Conservation (phyloP, 2,888 invertebrate species). For the Sympetrum striolatum region DNA sequence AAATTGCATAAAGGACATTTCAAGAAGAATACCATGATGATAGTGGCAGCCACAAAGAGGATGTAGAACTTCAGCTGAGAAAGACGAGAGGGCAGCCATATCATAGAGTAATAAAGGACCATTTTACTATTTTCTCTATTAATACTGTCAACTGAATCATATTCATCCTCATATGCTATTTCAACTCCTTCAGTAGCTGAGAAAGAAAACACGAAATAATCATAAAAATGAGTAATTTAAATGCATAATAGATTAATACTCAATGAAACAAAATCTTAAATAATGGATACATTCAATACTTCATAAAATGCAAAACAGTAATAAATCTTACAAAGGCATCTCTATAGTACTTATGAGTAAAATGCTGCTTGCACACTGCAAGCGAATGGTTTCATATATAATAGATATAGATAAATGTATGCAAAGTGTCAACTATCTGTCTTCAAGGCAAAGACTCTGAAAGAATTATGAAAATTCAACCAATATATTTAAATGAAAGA, state of each 20-base stretch:
- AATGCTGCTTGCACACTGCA: no score
- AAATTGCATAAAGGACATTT: neutral
- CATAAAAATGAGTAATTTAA: slow-evolving; percentile 43
- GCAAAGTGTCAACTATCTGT: no score
- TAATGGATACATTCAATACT: neutral
- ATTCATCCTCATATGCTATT: slow-evolving; percentile 26
- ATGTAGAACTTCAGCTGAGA: slow-evolving; percentile 67
- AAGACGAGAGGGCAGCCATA: slow-evolving; percentile 80
- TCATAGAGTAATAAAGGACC: slow-evolving; percentile 71
- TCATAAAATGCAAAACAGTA: no score
- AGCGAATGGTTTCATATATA: no score
- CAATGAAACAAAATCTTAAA: slow-evolving; percentile 20
- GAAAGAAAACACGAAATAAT: slow-evolving; percentile 56
- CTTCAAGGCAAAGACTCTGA: no score
- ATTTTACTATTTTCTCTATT: slow-evolving; percentile 65
- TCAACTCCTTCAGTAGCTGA: slow-evolving; percentile 1
- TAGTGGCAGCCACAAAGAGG: slow-evolving; percentile 54
- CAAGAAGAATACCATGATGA: neutral
- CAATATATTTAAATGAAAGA: no score
- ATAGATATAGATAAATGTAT: no score
- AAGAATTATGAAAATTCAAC: no score
- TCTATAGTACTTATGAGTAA: no score
- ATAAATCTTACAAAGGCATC: no score
- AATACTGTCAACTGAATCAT: slow-evolving; percentile 12
- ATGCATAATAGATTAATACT: neutral